These are phyloP conservation scores for Lerista edwardsae DNA, from an alignment of 2,797 vertebrate species.

Conservation along the genomic window DNA sequence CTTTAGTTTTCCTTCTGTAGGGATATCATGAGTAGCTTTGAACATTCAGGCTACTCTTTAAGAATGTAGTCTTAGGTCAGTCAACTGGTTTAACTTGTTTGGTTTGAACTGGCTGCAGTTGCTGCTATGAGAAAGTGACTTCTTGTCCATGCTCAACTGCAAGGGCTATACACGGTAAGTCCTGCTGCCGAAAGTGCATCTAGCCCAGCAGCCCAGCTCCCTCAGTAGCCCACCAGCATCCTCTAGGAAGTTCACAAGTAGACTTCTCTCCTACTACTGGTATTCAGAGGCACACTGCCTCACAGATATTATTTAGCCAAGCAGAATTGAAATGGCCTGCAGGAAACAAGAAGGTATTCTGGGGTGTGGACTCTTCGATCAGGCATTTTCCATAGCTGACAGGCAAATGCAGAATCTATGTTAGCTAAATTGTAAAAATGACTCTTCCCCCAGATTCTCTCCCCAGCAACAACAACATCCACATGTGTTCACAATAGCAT, in stretches of 20 bases:
- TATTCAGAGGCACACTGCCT: no score
- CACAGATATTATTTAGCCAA: no score
- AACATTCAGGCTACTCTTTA: constrained; percentile 28
- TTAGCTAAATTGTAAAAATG: background rate
- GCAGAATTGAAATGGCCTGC: no score
- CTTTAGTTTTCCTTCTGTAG: background rate
- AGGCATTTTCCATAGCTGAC: background rate
- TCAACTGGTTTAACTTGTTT: background rate
- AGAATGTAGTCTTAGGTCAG: accelerated
- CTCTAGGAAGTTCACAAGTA: no score
- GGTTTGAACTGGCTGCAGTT: background rate
- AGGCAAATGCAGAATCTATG: background rate
- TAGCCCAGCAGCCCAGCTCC: no score
- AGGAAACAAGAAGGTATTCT: background rate
- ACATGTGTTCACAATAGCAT: background rate
- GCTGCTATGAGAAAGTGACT: background rate
- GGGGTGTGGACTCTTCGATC: background rate
- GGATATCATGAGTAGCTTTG: background rate
- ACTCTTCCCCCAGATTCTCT: no score
- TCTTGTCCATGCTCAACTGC: background rate
- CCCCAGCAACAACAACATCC: background rate
- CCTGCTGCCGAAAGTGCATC: background rate
- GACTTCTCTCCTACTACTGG: no score
- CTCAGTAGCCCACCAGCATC: no score
- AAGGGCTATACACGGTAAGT: background rate